Conservation (phyloP, 2,113 vertebrate genomes). For the Sclerurus mexicanus region DNA sequence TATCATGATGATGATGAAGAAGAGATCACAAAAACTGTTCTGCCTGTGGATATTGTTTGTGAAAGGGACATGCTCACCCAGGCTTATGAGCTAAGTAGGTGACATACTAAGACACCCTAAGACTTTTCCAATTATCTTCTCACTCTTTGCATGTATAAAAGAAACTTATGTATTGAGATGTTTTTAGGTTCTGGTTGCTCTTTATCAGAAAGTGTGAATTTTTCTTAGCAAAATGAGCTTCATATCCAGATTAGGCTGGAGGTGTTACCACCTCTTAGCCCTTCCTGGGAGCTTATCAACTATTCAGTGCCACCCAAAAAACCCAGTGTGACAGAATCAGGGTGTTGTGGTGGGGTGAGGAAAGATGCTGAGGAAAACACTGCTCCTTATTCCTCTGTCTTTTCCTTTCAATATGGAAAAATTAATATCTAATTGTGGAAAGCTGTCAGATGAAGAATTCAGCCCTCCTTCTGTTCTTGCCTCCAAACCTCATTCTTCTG, state of each 20-base stretch:
- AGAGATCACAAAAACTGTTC: conserved; percentile 74
- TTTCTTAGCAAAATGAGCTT: background rate
- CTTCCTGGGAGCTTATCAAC: background rate
- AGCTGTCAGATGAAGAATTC: background rate
- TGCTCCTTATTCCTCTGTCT: background rate
- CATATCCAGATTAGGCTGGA: background rate
- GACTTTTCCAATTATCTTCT: background rate
- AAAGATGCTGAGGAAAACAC: background rate
- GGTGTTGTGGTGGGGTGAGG: background rate
- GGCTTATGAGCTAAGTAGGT: conserved; percentile 90
- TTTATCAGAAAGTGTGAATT: background rate
- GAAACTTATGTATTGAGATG: background rate
- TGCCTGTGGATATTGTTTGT: conserved; percentile 78
- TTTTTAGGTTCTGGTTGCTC: background rate
- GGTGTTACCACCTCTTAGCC: background rate
- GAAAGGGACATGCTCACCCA: conserved; percentile 89
- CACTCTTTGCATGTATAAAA: background rate
- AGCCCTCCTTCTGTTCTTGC: background rate
- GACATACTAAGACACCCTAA: background rate
- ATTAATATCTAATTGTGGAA: background rate
- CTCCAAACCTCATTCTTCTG: background rate
- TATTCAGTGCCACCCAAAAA: background rate
- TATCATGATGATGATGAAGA: conserved; percentile 84
- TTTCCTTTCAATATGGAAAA: background rate
- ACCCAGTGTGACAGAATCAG: background rate